Evolutionary conservation across 2,113 vertebrate genomes (phyloP), one percentile per base, ranked within the genome.

Genomic region (Triplophysa rosa): DNA sequence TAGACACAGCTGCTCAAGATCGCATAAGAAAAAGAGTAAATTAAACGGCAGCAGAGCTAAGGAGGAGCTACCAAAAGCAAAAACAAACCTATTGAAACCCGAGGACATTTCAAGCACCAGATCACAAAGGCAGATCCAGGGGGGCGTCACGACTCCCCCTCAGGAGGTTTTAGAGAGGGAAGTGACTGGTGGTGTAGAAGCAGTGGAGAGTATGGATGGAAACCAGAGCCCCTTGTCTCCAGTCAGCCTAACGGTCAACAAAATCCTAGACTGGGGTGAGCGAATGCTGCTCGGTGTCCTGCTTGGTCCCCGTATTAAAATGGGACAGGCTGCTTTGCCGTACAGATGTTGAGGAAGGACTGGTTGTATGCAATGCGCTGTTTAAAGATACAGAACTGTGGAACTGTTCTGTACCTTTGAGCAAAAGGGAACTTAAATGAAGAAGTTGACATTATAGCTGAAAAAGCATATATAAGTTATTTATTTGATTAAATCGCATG

Each of bases 221-320:
- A 78, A 82, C 12, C 66, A 83, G 17, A 69, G 88, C 66, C 85
- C 88, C 21, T 45, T 90, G 81, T 91, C 90, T 0, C 91, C 92
- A 0, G 73, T 92, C n/a, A 87, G 86, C 80, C 52, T 90, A 56
- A 90, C 90, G 1, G 83, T 94, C 29, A 92, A 83, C 84, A 92
- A 89, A 80, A 83, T 94, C 78, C 77, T 94, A 64, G 87, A 77
- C 52, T 94, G 93, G 93, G 92, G 93, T 9, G 93, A 91, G 83
- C 84, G 89, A 66, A 14, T 92, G 63, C 85, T 93, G 79, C 86
- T 93, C 1, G 91, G 89, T 5, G 88, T 88, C 33, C 16, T 90
- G 4, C 87, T 91, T 2, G 80, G 87, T 6, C 88, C 87, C 21
- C 88, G 91, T 1, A 87, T 93, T 17, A 91, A 86, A 84, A 84